phyloP scores from a whole-genome alignment of 2,888 invertebrate species.

The Nymphalis urticae region DNA sequence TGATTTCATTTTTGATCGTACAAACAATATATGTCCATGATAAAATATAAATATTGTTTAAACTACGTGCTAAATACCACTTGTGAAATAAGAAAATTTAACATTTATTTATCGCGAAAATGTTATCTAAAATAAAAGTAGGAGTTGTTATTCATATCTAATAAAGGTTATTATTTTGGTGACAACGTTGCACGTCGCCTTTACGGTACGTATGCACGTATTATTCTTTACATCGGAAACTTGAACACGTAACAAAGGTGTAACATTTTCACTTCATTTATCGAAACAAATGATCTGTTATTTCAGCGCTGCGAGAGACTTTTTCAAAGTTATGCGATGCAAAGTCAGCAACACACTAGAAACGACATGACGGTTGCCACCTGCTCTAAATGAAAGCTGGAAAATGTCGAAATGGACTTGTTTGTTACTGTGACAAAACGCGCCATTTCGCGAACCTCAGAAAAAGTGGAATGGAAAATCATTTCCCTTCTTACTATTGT shows the following conservation, averaged over 20 bases:
- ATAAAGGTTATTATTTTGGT: no score
- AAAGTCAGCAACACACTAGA: constrained; percentile 41
- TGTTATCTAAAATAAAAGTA: no score
- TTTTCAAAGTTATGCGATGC: constrained; percentile 38
- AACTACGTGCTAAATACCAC: no score
- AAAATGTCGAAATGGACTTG: constrained; percentile 44
- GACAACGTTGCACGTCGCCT: background rate
- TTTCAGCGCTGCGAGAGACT: constrained; percentile 37
- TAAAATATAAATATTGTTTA: no score
- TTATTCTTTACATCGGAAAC: background rate
- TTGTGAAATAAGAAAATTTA: no score
- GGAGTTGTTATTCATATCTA: no score
- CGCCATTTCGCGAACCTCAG: constrained; percentile 44
- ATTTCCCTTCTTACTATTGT: constrained; percentile 62
- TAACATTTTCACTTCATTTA: constrained; percentile 25
- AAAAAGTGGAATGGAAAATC: constrained; percentile 61
- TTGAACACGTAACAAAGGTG: constrained; percentile 14
- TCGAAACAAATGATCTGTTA: constrained; percentile 32
- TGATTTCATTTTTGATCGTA: no score
- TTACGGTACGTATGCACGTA: background rate
- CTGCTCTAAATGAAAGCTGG: constrained; percentile 44
- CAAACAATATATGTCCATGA: no score
- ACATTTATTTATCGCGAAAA: no score
- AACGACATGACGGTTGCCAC: constrained; percentile 43
- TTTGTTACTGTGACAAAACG: constrained; percentile 44